Base-by-base conservation (phyloP, 2,113 vertebrate genomes). In the Paratilapia polleni region DNA sequence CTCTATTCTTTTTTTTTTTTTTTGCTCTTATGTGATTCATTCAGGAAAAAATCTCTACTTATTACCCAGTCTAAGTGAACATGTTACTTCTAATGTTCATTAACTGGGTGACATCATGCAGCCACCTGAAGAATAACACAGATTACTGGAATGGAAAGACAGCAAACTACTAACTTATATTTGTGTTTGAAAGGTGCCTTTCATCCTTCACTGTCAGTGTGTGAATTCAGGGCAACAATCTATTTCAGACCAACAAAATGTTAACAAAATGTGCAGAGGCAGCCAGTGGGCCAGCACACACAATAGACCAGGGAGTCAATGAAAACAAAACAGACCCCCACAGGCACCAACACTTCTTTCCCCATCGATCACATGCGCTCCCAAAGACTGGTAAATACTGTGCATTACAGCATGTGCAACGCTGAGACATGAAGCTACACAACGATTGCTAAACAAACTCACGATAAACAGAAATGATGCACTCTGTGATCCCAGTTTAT, bases 281-380 rank as follows among this genome's bases (percentile, higher is more conserved):
- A 93, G 87, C 76, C 91, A 58, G 86, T 68, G 41, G 82, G 77
- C 85, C 74, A 62, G 68, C 74, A 74, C 84, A 90, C 81, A 93
- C 87, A 94, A 92, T 88, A 74, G 88, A 88, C 22, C 4, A 57
- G 90, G 17, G 86, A 77, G 82, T 61, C 70, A 77, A 41, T 88
- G 88, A 93, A 91, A 93, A 92, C 83, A 93, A 94, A 92, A 88
- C 88, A 85, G 82, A 73, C 77, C 80, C 77, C 56, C 86, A 85
- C 75, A 22, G 28, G 6, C 75, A 63, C 58, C 9, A 8, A 80
- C 52, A 28, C 85, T 68, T 70, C 81, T 43, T 58, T 61, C 54
- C 36, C 58, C 47, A 61, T 34, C 19, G 31, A 54, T 73, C 47
- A 57, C 68, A 31, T 5, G 14, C 54, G 41, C 52, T 54, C 59